A percentile compares a stretch with the other conserved stretches of the same genome.
These are phyloP conservation scores for Bucorvus abyssinicus DNA, from an alignment of 2,797 vertebrate genomes.

Conservation along the genomic window DNA sequence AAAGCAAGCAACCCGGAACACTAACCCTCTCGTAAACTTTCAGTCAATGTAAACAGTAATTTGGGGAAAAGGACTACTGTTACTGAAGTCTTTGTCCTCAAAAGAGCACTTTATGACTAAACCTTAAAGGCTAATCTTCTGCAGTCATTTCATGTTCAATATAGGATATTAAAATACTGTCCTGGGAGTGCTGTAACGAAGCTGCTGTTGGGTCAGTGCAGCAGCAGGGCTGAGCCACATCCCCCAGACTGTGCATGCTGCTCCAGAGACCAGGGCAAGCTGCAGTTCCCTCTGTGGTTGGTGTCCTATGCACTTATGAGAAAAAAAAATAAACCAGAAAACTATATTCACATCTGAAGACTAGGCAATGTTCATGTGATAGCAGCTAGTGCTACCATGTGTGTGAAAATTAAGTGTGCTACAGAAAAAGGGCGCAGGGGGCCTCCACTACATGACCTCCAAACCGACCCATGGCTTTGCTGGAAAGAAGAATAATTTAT, in stretches of 20 bases:
- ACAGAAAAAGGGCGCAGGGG: not conserved
- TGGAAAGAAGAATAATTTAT: not conserved
- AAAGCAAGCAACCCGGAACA: not conserved
- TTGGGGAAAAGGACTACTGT: not conserved
- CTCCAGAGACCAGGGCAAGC: not conserved
- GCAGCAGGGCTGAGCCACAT: not conserved
- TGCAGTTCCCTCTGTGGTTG: not conserved
- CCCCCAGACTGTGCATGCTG: accelerated
- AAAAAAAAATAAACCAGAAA: not conserved
- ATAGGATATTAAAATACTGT: not conserved
- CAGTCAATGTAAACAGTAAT: not conserved
- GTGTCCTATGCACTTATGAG: accelerated
- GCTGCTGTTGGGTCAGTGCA: not conserved
- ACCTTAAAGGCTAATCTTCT: not conserved
- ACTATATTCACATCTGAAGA: not conserved
- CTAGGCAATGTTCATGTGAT: not conserved
- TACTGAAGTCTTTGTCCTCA: not conserved
- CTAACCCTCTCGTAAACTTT: not conserved
- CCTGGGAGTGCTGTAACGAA: not conserved
- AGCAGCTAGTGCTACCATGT: not conserved
- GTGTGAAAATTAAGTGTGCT: not conserved
- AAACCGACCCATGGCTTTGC: not conserved
- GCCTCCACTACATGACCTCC: not conserved
- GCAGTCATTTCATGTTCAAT: not conserved
- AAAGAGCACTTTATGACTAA: not conserved